Evolutionary conservation across 1,140 invertebrate genomes (phyloP), one percentile per base, ranked within the genome.

Genomic region (Rhyzopertha dominica): DNA sequence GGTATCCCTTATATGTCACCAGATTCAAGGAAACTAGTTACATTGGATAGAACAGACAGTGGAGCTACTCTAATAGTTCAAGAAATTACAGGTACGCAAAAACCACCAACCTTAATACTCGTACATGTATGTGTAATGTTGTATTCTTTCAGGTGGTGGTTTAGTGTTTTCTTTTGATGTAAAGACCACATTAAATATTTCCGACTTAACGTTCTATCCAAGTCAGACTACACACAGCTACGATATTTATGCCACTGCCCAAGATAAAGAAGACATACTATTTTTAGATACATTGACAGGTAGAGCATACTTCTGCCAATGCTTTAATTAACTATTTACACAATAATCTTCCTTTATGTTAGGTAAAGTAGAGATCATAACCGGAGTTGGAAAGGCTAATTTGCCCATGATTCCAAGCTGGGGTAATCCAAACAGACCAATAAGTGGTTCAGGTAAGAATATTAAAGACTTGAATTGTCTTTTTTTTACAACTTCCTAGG

Each of bases 301-400:
- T 76, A 68, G 65, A 51, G 22, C n/a, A 40, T 36, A 14, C 17
- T 34, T 38, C 37, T n/a, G n/a, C n/a, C 10, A 25, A 23, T 18
- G 8, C 7, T 14, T 35, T 10, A 1, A 3, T 12, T 36, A 25
- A 37, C 9, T 29, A n/a, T n/a, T n/a, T n/a, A n/a, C n/a, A n/a
- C n/a, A n/a, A n/a, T n/a, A n/a, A n/a, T n/a, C 17, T 17, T 29
- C 32, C 10, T 9, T 13, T 48, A 51, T 59, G 55, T 2, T 78
- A 62, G 85, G 85, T 71, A 85, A 87, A 76, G 84, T 89, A 5
- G 84, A 88, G 62, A 82, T 86, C 70, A 82, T 89, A 46, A 84
- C 81, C 2, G 82, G 82, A 18, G 82, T 85, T 3, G 82, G 82
- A 2, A 74, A 75, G 56, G 77, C 82, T 12, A 75, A 79, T 66